Evolutionary conservation across 2,113 vertebrate genomes (phyloP).

Genomic region (Rana temporaria): DNA sequence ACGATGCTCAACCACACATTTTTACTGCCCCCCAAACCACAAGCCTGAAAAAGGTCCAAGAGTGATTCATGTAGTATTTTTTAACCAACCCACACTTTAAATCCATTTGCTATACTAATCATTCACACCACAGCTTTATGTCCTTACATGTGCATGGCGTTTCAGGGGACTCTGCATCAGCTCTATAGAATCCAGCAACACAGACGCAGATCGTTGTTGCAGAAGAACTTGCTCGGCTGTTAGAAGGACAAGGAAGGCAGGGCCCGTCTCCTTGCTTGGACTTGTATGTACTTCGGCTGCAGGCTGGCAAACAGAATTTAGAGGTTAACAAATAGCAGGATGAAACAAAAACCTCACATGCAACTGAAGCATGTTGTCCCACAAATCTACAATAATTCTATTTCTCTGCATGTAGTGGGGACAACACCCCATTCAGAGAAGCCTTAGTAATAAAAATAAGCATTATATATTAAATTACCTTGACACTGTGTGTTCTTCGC

Average conservation of each 20-base stretch:
- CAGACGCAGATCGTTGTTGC: slow-evolving; percentile 89
- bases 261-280: slow-evolving; percentile 90
- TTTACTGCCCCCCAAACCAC: no score
- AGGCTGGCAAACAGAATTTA: slow-evolving; percentile 74
- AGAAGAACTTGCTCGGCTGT: slow-evolving; percentile 85
- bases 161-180: slow-evolving; percentile 85
- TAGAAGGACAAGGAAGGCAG: slow-evolving; percentile 88
- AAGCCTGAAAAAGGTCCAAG: no score
- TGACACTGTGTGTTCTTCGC: slow-evolving; percentile 93
- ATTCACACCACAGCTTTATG: no score
- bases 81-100: no score
- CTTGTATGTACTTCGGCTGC: slow-evolving; percentile 89
- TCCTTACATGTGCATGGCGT: slow-evolving; percentile 91
- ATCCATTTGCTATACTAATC: no score
- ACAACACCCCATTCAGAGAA: no score
- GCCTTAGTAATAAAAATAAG: no score
- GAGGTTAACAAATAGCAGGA: background rate
- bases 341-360: background rate
- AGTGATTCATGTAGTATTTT: no score
- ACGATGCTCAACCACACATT: no score
- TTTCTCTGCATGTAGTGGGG: no score
- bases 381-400: background rate
- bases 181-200: slow-evolving; percentile 87
- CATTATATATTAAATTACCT: slow-evolving; percentile 69
- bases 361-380: background rate